phyloP scores from a whole-genome alignment of 1,140 invertebrate genomes.

The Cydia fagiglandana region DNA sequence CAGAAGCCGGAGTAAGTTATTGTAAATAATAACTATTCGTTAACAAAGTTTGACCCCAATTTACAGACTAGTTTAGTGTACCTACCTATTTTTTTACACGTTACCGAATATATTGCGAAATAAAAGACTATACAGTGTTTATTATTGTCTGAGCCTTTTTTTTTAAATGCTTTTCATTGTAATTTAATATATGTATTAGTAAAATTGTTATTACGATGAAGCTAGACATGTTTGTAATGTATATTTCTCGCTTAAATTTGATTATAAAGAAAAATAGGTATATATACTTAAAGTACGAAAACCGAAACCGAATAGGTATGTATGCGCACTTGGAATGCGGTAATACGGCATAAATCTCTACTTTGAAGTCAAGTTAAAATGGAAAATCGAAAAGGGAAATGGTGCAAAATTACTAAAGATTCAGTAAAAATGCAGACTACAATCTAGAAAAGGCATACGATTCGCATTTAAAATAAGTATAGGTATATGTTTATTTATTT shows the following conservation, averaged over 20 bases:
- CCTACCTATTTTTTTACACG: background rate
- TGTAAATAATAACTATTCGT: constrained; percentile 6
- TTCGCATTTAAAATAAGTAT: too few relatives aligned
- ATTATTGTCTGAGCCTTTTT: background rate
- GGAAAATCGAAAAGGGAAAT: too few relatives aligned
- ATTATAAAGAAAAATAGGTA: background rate
- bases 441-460: too few relatives aligned
- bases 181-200: background rate
- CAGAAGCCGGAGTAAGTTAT: constrained; percentile 3
- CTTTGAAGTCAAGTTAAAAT: background rate
- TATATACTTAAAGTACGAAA: background rate
- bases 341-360: background rate
- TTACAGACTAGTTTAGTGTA: background rate
- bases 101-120: background rate
- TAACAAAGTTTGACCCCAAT: background rate
- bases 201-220: too few relatives aligned
- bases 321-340: background rate
- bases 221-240: too few relatives aligned
- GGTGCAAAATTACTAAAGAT: too few relatives aligned
- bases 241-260: background rate
- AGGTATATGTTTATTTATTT: too few relatives aligned
- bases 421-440: too few relatives aligned
- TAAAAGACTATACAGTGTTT: background rate
- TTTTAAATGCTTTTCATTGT: background rate
- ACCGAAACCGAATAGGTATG: background rate